Percentiles rank a stretch among this genome's conserved stretches.
phyloP scores from a whole-genome alignment of 1,140 invertebrate genomes.

The Aporrectodea caliginosa region DNA sequence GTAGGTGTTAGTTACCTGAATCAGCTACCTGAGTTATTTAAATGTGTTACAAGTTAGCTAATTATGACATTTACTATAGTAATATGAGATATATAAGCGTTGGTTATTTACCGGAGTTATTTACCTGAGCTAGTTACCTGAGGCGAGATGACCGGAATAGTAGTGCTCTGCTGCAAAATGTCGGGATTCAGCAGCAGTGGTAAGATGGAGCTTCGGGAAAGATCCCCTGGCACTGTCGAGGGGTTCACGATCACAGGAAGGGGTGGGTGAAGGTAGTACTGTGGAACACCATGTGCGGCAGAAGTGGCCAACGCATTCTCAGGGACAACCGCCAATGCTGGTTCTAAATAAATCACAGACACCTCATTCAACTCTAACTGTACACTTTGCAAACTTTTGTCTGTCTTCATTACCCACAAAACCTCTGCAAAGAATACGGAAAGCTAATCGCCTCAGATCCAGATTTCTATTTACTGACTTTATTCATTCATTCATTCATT shows the following conservation, averaged over 20 bases:
- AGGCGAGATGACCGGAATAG: neutral
- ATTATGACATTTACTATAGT: too few species aligned
- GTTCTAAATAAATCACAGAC: neutral
- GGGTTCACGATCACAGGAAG: neutral
- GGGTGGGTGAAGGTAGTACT: neutral
- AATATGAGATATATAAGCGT: too few species aligned
- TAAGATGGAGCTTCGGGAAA: neutral
- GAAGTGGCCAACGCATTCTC: neutral
- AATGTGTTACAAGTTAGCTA: too few species aligned
- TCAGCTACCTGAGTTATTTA: too few species aligned
- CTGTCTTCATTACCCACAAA: too few species aligned
- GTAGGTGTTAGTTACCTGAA: too few species aligned
- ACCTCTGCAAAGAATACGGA: neutral
- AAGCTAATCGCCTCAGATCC: neutral
- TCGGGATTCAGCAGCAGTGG: neutral
- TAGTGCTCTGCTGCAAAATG: neutral
- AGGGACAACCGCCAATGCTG: neutral
- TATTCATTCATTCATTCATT: neutral
- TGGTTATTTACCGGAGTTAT: too few species aligned
- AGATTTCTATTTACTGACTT: neutral
- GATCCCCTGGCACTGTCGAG: neutral
- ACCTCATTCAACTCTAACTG: neutral
- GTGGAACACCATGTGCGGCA: neutral
- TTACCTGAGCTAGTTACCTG: neutral
- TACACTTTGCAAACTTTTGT: neutral